These are phyloP conservation scores for Cetonia aurata DNA, from an alignment of 2,888 invertebrate species.

Conservation along the genomic window DNA sequence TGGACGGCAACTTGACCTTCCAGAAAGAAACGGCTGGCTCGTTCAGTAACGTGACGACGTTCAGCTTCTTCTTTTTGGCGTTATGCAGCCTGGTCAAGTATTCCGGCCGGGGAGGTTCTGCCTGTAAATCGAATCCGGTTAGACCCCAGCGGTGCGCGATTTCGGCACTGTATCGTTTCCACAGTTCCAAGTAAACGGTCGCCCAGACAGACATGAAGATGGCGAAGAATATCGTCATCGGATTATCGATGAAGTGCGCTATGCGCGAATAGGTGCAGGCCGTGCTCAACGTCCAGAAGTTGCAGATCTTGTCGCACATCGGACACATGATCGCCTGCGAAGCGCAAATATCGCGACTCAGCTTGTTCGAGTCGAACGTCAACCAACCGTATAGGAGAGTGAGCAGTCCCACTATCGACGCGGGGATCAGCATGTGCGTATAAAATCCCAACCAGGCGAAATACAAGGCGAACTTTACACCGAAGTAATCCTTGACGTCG, in stretches of 20 bases:
- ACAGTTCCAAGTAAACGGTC: conserved; percentile 83
- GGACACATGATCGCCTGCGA: conserved; percentile 83
- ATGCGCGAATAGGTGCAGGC: conserved; percentile 80
- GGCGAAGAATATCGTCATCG: conserved; percentile 82
- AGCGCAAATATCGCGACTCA: conserved; percentile 73
- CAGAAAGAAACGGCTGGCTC: conserved; percentile 85
- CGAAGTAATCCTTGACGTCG: conserved; percentile 82
- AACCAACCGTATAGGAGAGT: conserved; percentile 74
- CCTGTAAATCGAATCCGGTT: conserved; percentile 77
- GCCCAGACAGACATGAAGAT: conserved; percentile 88
- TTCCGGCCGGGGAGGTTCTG: conserved; percentile 84
- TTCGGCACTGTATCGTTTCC: conserved; percentile 84
- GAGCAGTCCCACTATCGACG: conserved; percentile 76
- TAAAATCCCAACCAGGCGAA: conserved; percentile 91
- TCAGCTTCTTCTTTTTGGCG: conserved; percentile 69
- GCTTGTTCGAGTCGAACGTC: conserved; percentile 67
- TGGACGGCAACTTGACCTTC: conserved; percentile 79
- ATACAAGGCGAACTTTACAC: conserved; percentile 82
- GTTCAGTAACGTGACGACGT: conserved; percentile 70
- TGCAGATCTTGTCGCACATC: conserved; percentile 80
- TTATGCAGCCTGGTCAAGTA: conserved; percentile 75
- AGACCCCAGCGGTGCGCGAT: conserved; percentile 88
- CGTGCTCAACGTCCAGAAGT: conserved; percentile 79
- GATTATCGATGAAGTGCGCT: conserved; percentile 87
- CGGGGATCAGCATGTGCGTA: conserved; percentile 84